Evolutionary conservation across 2,888 invertebrate species (phyloP), one percentile per base, ranked within the genome.

Genomic region (Nezara viridula): DNA sequence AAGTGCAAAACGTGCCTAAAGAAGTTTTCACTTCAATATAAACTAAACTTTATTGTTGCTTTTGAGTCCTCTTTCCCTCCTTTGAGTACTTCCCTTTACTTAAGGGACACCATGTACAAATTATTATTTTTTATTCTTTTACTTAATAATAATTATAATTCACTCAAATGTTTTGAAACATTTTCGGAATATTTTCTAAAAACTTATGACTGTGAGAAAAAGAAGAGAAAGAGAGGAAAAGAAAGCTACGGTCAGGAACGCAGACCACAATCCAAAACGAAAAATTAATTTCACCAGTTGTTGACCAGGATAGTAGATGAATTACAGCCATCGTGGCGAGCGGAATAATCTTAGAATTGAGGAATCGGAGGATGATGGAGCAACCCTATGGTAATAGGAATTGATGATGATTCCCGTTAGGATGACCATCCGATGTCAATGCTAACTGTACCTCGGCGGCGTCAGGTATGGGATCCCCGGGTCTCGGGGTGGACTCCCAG

Each of bases 211-310:
- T n/a, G 10, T 4, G 27, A 14, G 16, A 1, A 7, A 7, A 73
- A 73, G 37, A 73, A 73, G 19, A 73, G 66, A 73, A 73, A 73
- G 66, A 32, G 37, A 73, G 66, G 66, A 19, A 73, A 37, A 32
- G 66, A 73, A 73, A 73, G 81, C 81, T 44, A 81, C 81, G 81
- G n/a, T 9, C 14, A 40, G 81, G 81, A 81, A 81, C 44, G 81
- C 81, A 81, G 44, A 81, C 81, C 81, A 47, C 81, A 81, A 44
- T 47, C 44, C 81, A 44, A 81, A 77, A 40, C 12, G 77, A 77
- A 77, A 81, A 81, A 81, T 81, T 81, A 81, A 81, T 81, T 81
- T 47, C 16, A 24, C 81, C n/a, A 81, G 37, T 44, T 81, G 44
- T 81, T 81, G 81, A 81, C 44, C n/a, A 40, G 81, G 44, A 21